Percentiles rank a stretch among this genome's conserved stretches.
phyloP scores from a whole-genome alignment of 92 coral and sea anemone genomes.

The Parazoanthus atlanticus region DNA sequence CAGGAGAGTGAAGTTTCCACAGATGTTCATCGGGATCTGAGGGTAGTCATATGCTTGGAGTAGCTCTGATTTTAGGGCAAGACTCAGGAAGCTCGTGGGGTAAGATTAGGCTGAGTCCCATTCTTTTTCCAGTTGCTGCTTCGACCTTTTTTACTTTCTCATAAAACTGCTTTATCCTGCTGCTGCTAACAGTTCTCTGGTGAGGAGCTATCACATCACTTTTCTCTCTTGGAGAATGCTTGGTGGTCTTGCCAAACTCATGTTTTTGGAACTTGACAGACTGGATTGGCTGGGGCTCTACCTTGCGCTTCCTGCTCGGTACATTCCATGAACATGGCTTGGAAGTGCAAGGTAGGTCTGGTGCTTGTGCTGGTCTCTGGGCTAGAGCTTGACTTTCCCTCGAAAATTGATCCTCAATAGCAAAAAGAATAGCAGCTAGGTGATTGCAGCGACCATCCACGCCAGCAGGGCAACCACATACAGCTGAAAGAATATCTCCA shows the following conservation, averaged over 20 bases:
- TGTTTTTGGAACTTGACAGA: constrained; percentile 53
- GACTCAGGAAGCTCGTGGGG: no score
- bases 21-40: no score
- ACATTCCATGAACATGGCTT: constrained; percentile 58
- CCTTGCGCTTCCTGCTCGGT: constrained; percentile 50
- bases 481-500: no score
- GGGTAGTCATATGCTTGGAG: no score
- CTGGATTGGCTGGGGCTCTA: constrained; percentile 58
- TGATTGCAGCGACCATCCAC: no score
- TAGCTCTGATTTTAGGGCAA: constrained; percentile 29
- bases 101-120: constrained; percentile 23
- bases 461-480: no score
- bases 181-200: constrained; percentile 34
- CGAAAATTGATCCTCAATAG: no score
- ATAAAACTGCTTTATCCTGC: constrained; percentile 34
- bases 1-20: no score
- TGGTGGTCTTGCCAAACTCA: constrained; percentile 47
- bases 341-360: no score
- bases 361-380: no score
- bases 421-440: no score
- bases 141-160: constrained; percentile 48
- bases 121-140: constrained; percentile 17
- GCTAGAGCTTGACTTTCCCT: no score
- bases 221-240: constrained; percentile 30
- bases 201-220: constrained; percentile 59